Conservation (phyloP, 2,797 vertebrate genomes). For the Emydoidea blandingii region DNA sequence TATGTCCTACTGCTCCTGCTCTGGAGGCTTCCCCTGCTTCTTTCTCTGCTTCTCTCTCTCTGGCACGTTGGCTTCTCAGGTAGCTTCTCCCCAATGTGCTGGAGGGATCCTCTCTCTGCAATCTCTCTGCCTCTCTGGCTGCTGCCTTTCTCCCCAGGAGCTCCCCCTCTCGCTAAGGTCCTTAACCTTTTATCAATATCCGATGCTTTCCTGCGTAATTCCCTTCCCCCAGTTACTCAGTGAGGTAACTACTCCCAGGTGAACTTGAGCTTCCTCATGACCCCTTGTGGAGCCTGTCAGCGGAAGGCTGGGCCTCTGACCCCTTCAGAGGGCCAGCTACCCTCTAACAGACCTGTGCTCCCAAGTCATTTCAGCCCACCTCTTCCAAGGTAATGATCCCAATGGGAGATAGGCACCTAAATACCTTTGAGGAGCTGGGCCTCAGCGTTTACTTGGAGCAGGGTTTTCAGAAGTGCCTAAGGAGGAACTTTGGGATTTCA, state of each 20-base stretch:
- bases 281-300: neutral
- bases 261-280: neutral
- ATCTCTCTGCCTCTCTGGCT: too few species aligned
- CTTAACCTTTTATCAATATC: too few species aligned
- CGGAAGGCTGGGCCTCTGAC: neutral
- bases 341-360: neutral
- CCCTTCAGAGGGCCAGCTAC: neutral
- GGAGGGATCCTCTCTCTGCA: too few species aligned
- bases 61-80: neutral
- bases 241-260: too few species aligned
- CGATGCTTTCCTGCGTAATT: fast-evolving
- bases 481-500: neutral
- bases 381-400: neutral
- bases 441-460: neutral
- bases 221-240: too few species aligned
- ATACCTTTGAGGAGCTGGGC: neutral
- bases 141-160: too few species aligned
- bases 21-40: neutral
- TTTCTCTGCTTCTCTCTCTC: neutral
- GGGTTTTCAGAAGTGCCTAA: neutral
- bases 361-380: neutral
- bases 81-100: too few species aligned
- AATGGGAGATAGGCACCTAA: neutral
- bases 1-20: neutral
- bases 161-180: too few species aligned